These are phyloP conservation scores for Paragorgia papillata DNA, from an alignment of 92 coral and sea anemone species.

Conservation along the genomic window DNA sequence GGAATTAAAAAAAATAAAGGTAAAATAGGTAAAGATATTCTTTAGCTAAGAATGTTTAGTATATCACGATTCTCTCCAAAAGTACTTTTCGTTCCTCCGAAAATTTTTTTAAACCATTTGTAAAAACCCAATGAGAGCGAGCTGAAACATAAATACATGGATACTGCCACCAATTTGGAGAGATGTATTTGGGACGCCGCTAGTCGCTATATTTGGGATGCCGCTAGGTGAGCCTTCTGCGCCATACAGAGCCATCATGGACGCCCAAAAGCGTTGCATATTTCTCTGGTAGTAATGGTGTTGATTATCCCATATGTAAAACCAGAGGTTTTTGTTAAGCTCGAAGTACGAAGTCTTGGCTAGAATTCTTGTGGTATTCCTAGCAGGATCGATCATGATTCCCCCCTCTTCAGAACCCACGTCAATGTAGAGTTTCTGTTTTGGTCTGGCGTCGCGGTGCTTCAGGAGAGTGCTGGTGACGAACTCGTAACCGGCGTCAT, in stretches of 20 bases:
- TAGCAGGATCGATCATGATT: conserved; percentile 43
- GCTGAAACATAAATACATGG: neutral
- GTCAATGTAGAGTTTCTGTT: conserved; percentile 54
- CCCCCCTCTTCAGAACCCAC: conserved; percentile 46
- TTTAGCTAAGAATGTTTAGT: too few relatives aligned
- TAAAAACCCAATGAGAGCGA: neutral
- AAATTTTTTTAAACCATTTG: too few relatives aligned
- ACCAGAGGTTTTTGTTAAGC: conserved; percentile 58
- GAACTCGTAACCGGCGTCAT: conserved; percentile 50
- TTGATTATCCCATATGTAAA: conserved; percentile 47
- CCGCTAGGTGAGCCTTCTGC: conserved; percentile 51
- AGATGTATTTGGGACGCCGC: too few relatives aligned
- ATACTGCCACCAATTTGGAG: too few relatives aligned
- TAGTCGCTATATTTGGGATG: neutral
- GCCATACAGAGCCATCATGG: conserved; percentile 51
- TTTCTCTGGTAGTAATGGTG: conserved; percentile 11
- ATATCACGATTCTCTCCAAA: too few relatives aligned
- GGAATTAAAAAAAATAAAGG: too few relatives aligned
- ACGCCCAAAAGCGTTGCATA: conserved; percentile 47
- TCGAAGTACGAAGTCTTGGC: conserved; percentile 55
- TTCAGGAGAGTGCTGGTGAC: conserved; percentile 28
- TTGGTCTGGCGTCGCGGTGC: conserved; percentile 43
- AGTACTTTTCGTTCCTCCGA: too few relatives aligned
- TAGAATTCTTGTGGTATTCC: conserved; percentile 23
- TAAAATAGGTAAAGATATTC: too few relatives aligned